These are phyloP conservation scores for Notocelia uddmanniana DNA, from an alignment of 2,888 invertebrate genomes.

Conservation along the genomic window DNA sequence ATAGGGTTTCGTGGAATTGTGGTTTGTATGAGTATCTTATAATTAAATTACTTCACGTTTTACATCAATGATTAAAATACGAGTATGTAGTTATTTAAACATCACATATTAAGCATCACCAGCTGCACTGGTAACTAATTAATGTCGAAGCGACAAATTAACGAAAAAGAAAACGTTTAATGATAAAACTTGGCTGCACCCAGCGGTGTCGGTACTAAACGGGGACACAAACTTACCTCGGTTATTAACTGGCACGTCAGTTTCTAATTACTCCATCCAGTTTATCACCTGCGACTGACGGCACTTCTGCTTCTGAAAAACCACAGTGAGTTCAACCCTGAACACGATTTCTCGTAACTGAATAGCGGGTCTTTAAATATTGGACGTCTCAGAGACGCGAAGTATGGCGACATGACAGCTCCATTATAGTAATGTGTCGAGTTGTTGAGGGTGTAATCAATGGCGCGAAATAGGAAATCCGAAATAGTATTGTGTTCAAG, in stretches of 20 bases:
- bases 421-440: constrained; percentile 69
- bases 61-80: too few species aligned
- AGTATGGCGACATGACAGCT: constrained; percentile 71
- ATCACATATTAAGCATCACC: neutral
- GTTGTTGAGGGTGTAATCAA: constrained; percentile 51
- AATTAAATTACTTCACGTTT: too few species aligned
- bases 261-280: constrained; percentile 81
- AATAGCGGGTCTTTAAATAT: constrained; percentile 51
- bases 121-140: neutral
- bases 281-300: constrained; percentile 83
- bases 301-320: constrained; percentile 57
- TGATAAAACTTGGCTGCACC: constrained; percentile 18
- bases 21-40: too few species aligned
- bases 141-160: neutral
- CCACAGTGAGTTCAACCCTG: constrained; percentile 57
- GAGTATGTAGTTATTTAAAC: neutral
- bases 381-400: constrained; percentile 60
- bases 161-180: constrained; percentile 17
- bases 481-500: constrained; percentile 48
- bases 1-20: too few species aligned
- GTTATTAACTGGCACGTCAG: constrained; percentile 78
- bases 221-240: constrained; percentile 73
- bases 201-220: constrained; percentile 43
- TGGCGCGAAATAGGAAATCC: constrained; percentile 50
- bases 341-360: constrained; percentile 41